Base-by-base conservation (phyloP, 2,113 vertebrate genomes). In the Prionailurus bengalensis region DNA sequence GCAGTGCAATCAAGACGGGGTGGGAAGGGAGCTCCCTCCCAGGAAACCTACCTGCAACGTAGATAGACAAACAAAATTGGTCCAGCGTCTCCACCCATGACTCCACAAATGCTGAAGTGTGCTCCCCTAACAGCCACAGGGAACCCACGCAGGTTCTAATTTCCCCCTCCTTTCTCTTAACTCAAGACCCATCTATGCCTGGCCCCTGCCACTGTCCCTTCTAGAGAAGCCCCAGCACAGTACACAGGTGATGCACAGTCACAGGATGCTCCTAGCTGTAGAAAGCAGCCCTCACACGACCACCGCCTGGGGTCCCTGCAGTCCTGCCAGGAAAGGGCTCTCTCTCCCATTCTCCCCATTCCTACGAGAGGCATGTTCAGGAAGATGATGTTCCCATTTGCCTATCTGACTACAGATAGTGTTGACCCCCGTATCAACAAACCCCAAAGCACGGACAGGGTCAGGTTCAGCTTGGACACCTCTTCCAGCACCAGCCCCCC, bases 281-380 rank as follows among this genome's bases (percentile, higher is more conserved):
- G 53, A 89, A 71, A 5, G 15, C 19, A 14, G 1, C 31, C 53
- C 33, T 29, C 45, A 2, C 9, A 39, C 16, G 23, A n/a, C 65
- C 12, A 3, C 71, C 10, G 0, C 53, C 53, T 15, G 14, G 1
- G 5, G 25, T 2, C 9, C 33, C 14, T 1, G 0, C 15, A 51
- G 3, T n/a, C 19, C 68, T 73, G 6, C 5, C 21, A 53, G 63
- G 29, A 74, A 83, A 70, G 19, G 68, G 11, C 80, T 29, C 33
- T 21, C 33, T 66, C 58, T 1, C 33, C 36, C 36, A 5, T 7
- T 27, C 65, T 55, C 25, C 21, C 55, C 4, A 7, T 23, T 42
- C 39, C 17, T 36, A 27, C 33, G 53, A 90, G 11, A 68, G 17
- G 3, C 15, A 16, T 31, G 8, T 80, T 71, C 58, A 19, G 31